Evolutionary conservation across 1,140 invertebrate genomes (phyloP).

Genomic region (Wiebesia pumilae): DNA sequence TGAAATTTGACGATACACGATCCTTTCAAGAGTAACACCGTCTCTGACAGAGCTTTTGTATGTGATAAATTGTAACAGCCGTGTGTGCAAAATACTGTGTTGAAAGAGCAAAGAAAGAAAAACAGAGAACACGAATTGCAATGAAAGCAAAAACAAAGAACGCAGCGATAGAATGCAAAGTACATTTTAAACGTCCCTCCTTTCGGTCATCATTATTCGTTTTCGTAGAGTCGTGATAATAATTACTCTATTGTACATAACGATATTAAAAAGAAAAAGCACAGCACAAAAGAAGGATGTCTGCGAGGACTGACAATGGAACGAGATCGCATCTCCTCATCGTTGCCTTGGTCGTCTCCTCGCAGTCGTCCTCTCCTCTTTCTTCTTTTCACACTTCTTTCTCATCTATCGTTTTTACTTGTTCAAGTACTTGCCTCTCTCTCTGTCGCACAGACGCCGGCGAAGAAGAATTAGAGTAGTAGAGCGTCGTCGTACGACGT

Average conservation of each 20-base stretch:
- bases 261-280: background rate
- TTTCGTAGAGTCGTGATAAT: background rate
- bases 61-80: background rate
- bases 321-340: background rate
- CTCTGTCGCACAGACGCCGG: constrained; percentile 27
- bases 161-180: background rate
- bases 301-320: constrained; percentile 14
- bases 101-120: background rate
- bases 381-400: background rate
- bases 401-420: background rate
- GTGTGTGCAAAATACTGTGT: background rate
- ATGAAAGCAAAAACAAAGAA: too few relatives aligned
- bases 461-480: constrained; percentile 46
- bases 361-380: background rate
- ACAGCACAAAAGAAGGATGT: constrained; percentile 5
- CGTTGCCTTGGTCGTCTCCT: background rate
- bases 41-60: constrained; percentile 64
- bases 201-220: background rate
- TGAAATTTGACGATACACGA: constrained; percentile 51
- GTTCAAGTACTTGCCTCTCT: constrained; percentile 38
- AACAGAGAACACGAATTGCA: background rate
- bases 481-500: too few relatives aligned
- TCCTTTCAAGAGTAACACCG: constrained; percentile 72
- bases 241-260: background rate
- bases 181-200: background rate